Percentiles rank a stretch among this genome's conserved stretches.
Conservation (phyloP, 1,140 invertebrate genomes). For the Colletes gigas region DNA sequence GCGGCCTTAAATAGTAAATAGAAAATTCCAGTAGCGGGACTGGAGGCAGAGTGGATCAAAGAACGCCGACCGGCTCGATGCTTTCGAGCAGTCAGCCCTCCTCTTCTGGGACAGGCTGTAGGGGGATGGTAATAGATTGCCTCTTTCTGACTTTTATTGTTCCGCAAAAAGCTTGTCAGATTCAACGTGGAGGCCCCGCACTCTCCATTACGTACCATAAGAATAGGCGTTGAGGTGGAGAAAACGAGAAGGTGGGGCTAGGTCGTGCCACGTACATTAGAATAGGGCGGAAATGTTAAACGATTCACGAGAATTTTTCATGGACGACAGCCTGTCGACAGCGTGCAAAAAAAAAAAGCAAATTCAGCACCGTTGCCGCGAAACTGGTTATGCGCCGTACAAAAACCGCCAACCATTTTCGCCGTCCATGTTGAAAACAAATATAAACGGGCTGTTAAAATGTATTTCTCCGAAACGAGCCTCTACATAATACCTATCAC, state of each 20-base stretch:
- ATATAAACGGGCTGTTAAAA: not conserved
- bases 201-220: constrained; percentile 46
- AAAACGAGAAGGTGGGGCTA: constrained; percentile 27
- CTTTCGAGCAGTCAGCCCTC: constrained; percentile 45
- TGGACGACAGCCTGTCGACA: constrained; percentile 17
- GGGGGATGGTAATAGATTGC: constrained; percentile 70
- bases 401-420: not conserved
- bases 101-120: constrained; percentile 48
- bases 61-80: constrained; percentile 57
- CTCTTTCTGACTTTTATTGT: constrained; percentile 72
- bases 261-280: not conserved
- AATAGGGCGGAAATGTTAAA: constrained; percentile 37
- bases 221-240: constrained; percentile 27
- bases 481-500: too few relatives aligned
- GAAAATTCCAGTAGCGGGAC: constrained; percentile 75
- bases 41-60: constrained; percentile 64
- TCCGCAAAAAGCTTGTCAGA: constrained; percentile 69
- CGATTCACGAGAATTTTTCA: constrained; percentile 49
- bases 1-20: constrained; percentile 72
- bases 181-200: constrained; percentile 41
- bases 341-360: not conserved
- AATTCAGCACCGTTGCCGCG: too few relatives aligned
- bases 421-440: not conserved
- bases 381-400: too few relatives aligned
- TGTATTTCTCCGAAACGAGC: too few relatives aligned